Base-by-base conservation (phyloP, 2,888 invertebrate genomes). In the Drosophila longiperda region DNA sequence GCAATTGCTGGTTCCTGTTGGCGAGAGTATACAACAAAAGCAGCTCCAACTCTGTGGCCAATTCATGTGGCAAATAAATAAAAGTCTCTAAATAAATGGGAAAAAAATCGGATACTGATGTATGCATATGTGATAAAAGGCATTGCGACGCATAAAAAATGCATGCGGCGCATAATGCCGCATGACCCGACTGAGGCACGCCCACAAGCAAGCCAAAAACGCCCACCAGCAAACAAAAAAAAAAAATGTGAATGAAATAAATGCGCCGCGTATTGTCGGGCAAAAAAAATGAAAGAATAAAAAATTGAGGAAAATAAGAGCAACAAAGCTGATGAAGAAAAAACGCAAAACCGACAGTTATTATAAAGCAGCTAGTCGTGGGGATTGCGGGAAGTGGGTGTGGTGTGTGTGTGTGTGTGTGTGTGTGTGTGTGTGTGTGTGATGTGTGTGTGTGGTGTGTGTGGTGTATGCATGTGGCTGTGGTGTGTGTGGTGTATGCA, bases 271-370 rank as follows among this genome's bases (percentile, higher is more conserved):
- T 78, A 80, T 78, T 78, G 78, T 78, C 78, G 68, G 49, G 57
- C 58, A 63, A 69, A 70, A 15, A 63, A 55, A 40, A 32, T n/a
- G n/a, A n/a, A 52, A 53, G 69, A 65, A 85, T 26, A 78, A 78
- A 70, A 75, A 85, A 82, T 57, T 48, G 5, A 29, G 68, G 45
- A 59, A 75, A 78, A 68, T 54, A 77, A 64, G 40, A 61, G 45
- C 63, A 48, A 42, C 58, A 80, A 61, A 83, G 87, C 79, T 87
- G 84, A 87, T 89, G 89, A 80, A 66, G 76, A 87, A 84, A 87
- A 88, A 89, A 87, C 84, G 89, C 82, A 72, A 82, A 84, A 75
- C 89, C 87, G 84, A 84, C 84, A 85, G 84, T 89, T 85, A 89
- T 85, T 89, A 85, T 87, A 89, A 80, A 81, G 72, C 73, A 68